Base-by-base conservation (phyloP, 1,140 invertebrate species). In the Caenorhabditis tropicalis region DNA sequence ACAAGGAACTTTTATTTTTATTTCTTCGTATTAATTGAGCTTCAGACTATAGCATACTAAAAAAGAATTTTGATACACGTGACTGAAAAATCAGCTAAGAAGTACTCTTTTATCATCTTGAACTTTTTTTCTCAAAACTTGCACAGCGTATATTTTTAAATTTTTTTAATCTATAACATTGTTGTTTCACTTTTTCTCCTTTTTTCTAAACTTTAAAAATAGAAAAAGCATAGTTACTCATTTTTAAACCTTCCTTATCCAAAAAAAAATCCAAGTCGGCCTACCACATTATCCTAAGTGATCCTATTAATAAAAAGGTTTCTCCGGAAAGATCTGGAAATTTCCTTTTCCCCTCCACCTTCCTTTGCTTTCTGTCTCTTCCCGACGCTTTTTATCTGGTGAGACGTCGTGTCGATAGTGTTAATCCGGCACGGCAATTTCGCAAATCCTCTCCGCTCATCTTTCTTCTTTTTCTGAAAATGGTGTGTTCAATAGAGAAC, bases 401-500 rank as follows among this genome's bases (percentile, higher is more conserved):
- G 12, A 43, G 65, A 43, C 65, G 21, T 65, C 58, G 29, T 29
- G 4, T 36, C 31, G 65, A 74, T 74, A 74, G 65, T 43, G 65
- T 39, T 74, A 43, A 74, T 43, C 36, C 65, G 65, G 33, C 36
- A n/a, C 36, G n/a, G 21, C 65, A 43, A 74, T 74, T 74, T 74
- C 36, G 21, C 36, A 74, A 74, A 74, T 74, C 65, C 65, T 24
- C 65, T 12, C 65, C 36, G 27, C 65, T 74, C 36, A 39, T 33
- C 58, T 65, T 74, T 39, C 36, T 74, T n/a, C n/a, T n/a, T n/a
- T 39, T 74, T 74, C 65, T 74, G 65, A 27, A 74, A 74, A 74
- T 74, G 19, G n/a, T 74, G 2, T 46, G 9, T 15, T 51, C 49
- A 19, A 51, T 19, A n/a, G 29, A 27, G 15, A 65, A 74, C 24